These are phyloP conservation scores for Polyploca ridens DNA, from an alignment of 2,888 invertebrate genomes.

Conservation along the genomic window DNA sequence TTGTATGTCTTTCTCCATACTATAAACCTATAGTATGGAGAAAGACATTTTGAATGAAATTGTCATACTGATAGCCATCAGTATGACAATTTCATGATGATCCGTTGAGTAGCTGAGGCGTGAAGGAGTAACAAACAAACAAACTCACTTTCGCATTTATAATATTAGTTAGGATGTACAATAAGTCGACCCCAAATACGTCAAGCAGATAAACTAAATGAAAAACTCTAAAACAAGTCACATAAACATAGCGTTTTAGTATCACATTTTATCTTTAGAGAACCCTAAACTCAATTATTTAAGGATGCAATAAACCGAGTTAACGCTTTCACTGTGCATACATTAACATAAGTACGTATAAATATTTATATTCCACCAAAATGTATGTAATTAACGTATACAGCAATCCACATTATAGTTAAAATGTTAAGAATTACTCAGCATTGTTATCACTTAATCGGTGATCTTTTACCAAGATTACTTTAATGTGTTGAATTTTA, in stretches of 20 bases:
- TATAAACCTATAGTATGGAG: no score
- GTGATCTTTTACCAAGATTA: slow-evolving; percentile 52
- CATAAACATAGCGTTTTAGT: background rate
- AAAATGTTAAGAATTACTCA: slow-evolving; percentile 61
- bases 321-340: slow-evolving; percentile 77
- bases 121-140: no score
- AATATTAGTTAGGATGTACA: no score
- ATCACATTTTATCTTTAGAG: background rate
- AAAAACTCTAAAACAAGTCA: no score
- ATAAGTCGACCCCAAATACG: no score
- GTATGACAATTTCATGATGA: no score
- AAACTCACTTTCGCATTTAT: no score
- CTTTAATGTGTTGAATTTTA: slow-evolving; percentile 51
- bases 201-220: no score
- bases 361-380: slow-evolving; percentile 49
- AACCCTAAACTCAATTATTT: background rate
- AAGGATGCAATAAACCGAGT: slow-evolving; percentile 37
- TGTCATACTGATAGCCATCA: no score
- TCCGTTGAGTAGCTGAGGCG: no score
- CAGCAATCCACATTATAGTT: slow-evolving; percentile 46
- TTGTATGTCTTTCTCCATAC: no score
- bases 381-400: slow-evolving; percentile 59
- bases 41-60: no score
- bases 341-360: slow-evolving; percentile 58
- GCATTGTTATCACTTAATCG: slow-evolving; percentile 54